Conservation (phyloP, 2,888 invertebrate genomes). For the Podotricha telesiphe region DNA sequence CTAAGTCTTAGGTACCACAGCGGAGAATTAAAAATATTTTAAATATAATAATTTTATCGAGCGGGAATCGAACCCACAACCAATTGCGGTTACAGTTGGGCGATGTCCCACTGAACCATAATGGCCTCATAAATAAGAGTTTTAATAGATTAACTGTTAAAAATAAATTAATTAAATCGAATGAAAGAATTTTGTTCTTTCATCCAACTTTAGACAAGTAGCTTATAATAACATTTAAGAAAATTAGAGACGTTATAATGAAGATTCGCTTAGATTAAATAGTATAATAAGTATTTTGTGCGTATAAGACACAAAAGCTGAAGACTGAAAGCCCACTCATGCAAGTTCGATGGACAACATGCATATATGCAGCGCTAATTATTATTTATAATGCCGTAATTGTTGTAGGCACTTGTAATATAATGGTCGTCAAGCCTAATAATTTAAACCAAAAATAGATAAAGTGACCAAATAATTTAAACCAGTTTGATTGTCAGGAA, state of each 20-base stretch:
- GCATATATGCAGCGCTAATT: background rate
- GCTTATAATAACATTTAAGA: too few relatives aligned
- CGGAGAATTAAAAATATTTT: too few relatives aligned
- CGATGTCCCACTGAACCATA: too few relatives aligned
- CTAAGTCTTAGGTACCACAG: too few relatives aligned
- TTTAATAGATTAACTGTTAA: background rate
- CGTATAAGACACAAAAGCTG: background rate
- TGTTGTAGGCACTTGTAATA: too few relatives aligned
- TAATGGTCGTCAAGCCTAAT: background rate
- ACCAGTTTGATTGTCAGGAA: background rate
- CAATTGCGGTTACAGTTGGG: too few relatives aligned
- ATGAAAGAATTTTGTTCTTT: background rate
- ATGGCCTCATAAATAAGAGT: too few relatives aligned
- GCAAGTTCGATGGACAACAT: background rate
- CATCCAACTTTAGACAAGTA: too few relatives aligned
- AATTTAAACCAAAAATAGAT: background rate
- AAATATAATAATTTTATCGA: too few relatives aligned
- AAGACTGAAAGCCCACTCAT: background rate
- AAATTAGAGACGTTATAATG: background rate
- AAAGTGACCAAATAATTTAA: too few relatives aligned
- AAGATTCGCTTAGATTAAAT: background rate
- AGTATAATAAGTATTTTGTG: constrained; percentile 2
- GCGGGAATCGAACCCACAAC: too few relatives aligned
- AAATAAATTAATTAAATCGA: background rate
- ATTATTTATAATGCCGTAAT: background rate